Evolutionary conservation across 2,113 vertebrate species (phyloP).

Genomic region (Oncorhynchus mykiss): DNA sequence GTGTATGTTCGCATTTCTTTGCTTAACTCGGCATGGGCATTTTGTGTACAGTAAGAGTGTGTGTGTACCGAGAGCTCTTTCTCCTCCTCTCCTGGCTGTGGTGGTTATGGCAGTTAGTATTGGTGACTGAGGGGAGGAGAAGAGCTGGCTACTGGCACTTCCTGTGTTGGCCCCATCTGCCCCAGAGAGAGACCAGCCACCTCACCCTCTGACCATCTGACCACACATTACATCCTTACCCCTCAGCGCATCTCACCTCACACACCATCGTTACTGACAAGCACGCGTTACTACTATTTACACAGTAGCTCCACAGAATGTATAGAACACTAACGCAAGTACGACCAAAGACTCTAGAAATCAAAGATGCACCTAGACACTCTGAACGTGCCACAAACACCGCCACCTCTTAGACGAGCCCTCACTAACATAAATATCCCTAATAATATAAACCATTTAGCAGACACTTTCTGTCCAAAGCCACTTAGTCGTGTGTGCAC

Average conservation of each 20-base stretch:
- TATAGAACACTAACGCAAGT: background rate
- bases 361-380: too few relatives aligned
- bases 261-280: background rate
- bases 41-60: background rate
- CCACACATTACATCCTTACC: constrained; percentile 31
- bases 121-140: background rate
- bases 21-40: too few relatives aligned
- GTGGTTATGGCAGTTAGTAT: too few relatives aligned
- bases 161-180: constrained; percentile 55
- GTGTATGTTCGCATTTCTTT: too few relatives aligned
- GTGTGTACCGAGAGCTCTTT: too few relatives aligned
- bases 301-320: background rate
- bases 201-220: constrained; percentile 57
- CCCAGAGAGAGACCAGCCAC: constrained; percentile 42
- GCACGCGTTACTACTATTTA: background rate
- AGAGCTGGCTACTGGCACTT: constrained; percentile 45
- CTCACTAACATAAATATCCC: constrained; percentile 9
- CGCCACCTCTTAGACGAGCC: constrained; percentile 26
- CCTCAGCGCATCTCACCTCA: background rate
- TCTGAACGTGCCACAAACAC: background rate
- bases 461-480: too few relatives aligned
- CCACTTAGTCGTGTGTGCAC: too few relatives aligned
- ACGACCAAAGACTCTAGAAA: background rate
- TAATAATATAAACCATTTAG: too few relatives aligned
- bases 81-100: too few relatives aligned